Evolutionary conservation across 2,888 invertebrate genomes (phyloP).

Genomic region (Rapana venosa): DNA sequence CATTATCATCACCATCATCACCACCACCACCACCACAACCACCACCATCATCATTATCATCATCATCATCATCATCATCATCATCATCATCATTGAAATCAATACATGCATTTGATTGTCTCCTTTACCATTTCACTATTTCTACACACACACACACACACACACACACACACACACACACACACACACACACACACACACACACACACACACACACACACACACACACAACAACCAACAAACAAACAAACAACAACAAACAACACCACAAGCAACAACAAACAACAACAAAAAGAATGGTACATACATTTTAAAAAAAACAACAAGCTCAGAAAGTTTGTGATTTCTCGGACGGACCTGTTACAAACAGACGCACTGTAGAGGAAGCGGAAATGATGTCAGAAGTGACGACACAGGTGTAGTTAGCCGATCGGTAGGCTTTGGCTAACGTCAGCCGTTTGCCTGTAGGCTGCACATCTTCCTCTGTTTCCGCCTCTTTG

Average conservation of each 20-base stretch:
- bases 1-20: not conserved
- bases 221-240: too few relatives aligned
- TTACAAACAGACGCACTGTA: conserved; percentile 58
- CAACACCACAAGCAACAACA: too few relatives aligned
- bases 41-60: conserved; percentile 19
- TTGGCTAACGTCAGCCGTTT: conserved; percentile 57
- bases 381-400: conserved; percentile 60
- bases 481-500: conserved; percentile 55
- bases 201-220: too few relatives aligned
- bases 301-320: too few relatives aligned
- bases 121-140: too few relatives aligned
- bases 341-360: too few relatives aligned
- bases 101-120: not conserved
- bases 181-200: too few relatives aligned
- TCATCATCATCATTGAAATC: not conserved
- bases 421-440: conserved; percentile 53
- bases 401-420: conserved; percentile 67
- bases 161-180: too few relatives aligned
- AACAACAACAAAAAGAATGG: too few relatives aligned
- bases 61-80: conserved; percentile 8
- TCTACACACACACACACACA: too few relatives aligned
- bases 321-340: too few relatives aligned
- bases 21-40: not conserved
- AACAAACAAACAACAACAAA: too few relatives aligned
- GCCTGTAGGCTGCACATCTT: conserved; percentile 67